Conservation (phyloP, 2,797 vertebrate species). For the Selene dorsalis region DNA sequence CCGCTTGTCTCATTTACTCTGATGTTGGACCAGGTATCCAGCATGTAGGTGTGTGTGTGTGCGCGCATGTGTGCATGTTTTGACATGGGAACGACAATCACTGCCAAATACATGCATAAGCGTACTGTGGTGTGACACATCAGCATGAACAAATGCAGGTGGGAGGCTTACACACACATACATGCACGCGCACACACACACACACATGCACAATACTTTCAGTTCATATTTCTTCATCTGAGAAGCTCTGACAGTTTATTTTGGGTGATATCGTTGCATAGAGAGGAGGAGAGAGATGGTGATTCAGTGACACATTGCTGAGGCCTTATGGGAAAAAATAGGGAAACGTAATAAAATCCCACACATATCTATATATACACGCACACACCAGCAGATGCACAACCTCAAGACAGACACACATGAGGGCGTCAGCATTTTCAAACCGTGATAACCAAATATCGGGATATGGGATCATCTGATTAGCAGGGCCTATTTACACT, state of each 20-base stretch:
- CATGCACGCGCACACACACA: conserved; percentile 9
- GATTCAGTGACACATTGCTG: conserved; percentile 63
- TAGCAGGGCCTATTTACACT: accelerated
- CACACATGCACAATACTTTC: conserved; percentile 45
- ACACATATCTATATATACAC: conserved; percentile 20
- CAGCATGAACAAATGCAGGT: conserved; percentile 60
- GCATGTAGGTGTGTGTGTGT: conserved; percentile 22
- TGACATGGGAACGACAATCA: conserved; percentile 73
- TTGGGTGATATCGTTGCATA: conserved; percentile 68
- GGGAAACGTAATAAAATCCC: conserved; percentile 39
- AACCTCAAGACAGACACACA: neutral
- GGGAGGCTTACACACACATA: conserved; percentile 56
- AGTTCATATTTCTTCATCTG: conserved; percentile 67
- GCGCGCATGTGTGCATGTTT: conserved; percentile 28
- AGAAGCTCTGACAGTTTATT: conserved; percentile 79
- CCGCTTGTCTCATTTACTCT: conserved; percentile 78
- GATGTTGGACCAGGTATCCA: conserved; percentile 68
- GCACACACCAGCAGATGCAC: conserved; percentile 16
- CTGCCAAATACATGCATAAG: conserved; percentile 76
- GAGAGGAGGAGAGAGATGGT: conserved; percentile 40
- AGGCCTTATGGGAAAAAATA: conserved; percentile 39
- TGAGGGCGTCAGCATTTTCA: conserved; percentile 6
- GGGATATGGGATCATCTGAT: neutral
- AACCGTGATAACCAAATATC: neutral
- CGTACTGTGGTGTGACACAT: conserved; percentile 59